Base-by-base conservation (phyloP, 2,888 invertebrate species). In the Myopa testacea region DNA sequence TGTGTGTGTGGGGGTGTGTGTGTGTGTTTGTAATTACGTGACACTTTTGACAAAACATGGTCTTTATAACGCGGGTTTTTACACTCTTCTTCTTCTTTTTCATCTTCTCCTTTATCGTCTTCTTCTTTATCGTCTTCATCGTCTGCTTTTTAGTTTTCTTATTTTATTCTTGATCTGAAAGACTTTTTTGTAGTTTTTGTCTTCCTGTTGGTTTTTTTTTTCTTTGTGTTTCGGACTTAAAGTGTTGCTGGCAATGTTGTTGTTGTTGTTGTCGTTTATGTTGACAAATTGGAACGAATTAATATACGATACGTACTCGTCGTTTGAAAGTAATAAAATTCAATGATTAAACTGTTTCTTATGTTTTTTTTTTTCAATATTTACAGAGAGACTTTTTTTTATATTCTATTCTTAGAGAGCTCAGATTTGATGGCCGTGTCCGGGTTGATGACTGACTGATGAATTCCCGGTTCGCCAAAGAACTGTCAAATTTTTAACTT, bases 31-130 rank as follows among this genome's bases (percentile, higher is more conserved):
- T 38, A 38, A 60, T 19, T 72, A 73, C 73, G 73, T 73, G 73
- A 73, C 62, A 73, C 62, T 73, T 73, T 73, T 73, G 45, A 62
- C 45, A 73, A 73, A 63, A 60, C 40, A 26, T 45, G 60, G 19
- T 40, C 38, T 72, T 60, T 40, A 34, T 62, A 45, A 45, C 10
- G 7, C 10, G 45, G 7, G 45, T 45, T 45, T 6, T 6, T 10
- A 8, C 7, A 6, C 10, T 45, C 45, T 45, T 45, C 45, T 10
- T 45, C 45, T 45, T 45, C 45, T 6, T 10, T 8, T 45, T 3
- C 45, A 3, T 45, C 45, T 68, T 38, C 4, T 19, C n/a, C 37
- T 62, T 62, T 45, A 8, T 45, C 6, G 6, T 45, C 45, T 45
- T 38, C 4, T 19, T 45, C 37, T 62, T 62, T 45, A 8, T 45